phyloP scores from a whole-genome alignment of 2,888 invertebrate genomes.

The Chrysopilus asiliformis region DNA sequence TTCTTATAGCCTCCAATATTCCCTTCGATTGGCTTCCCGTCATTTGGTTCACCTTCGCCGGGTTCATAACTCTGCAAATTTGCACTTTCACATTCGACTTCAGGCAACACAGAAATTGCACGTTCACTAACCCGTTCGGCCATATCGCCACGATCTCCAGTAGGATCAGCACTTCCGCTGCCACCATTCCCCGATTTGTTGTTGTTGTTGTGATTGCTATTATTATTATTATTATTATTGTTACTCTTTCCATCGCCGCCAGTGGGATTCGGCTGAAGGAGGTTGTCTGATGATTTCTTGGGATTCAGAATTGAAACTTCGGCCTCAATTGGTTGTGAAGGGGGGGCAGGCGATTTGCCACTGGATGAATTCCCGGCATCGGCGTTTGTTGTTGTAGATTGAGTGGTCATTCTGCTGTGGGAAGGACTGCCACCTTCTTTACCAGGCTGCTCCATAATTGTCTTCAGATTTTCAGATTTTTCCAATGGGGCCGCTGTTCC shows the following conservation, averaged over 20 bases:
- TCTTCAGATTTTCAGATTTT: conserved; percentile 21
- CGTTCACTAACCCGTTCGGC: conserved; percentile 34
- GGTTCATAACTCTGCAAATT: conserved; percentile 33
- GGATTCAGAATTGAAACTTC: conserved; percentile 29
- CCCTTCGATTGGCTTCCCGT: conserved; percentile 1
- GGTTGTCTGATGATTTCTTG: conserved; percentile 8
- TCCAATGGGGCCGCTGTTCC: conserved; percentile 21
- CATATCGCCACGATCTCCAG: conserved; percentile 16
- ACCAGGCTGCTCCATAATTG: conserved; percentile 20
- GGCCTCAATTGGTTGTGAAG: conserved; percentile 32
- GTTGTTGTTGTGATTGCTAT: conserved; percentile 12
- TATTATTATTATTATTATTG: conserved; percentile 12
- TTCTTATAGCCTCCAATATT: not conserved
- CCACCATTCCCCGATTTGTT: too few species aligned
- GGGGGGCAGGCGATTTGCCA: conserved; percentile 26
- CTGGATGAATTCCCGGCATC: conserved; percentile 20
- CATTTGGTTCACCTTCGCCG: conserved; percentile 21
- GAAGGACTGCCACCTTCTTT: not conserved
- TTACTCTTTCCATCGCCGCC: too few species aligned
- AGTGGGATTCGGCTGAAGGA: conserved; percentile 9
- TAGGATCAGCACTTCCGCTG: conserved; percentile 8
- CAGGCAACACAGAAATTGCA: conserved; percentile 43
- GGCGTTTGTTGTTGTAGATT: conserved; percentile 6
- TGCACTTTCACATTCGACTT: conserved; percentile 47
- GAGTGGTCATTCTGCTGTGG: too few species aligned